Base-by-base conservation (phyloP, 92 coral and sea anemone species). In the Parazoanthus atlanticus region DNA sequence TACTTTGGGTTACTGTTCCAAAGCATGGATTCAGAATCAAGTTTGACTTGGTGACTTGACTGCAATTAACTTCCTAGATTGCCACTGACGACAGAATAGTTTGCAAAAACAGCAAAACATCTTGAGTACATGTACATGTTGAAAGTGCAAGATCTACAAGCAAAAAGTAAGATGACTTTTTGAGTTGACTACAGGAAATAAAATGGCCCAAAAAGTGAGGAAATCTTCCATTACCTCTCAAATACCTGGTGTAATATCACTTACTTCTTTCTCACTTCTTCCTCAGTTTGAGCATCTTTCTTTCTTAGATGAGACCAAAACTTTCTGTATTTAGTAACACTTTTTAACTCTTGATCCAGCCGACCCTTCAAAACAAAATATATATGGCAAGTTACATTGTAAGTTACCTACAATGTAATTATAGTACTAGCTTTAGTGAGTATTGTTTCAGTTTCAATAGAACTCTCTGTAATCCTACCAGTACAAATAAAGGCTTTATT, bases 281-380 rank as follows among this genome's bases (percentile, higher is more conserved):
- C 97, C 86, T 97, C 98, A 61, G 91, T 90, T 71, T 92, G 89
- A 3, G 90, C 88, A 15, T 97, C 99, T 89, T 93, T 97, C 88
- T 86, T 95, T 84, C 95, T 97, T 21, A 97, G 88, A 76, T 97
- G 97, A 36, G 90, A 86, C 98, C 98, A 97, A 67, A 91, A 97
- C 88, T 97, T 97, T 87, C 88, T 93, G 89, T 97, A 97, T 78
- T 97, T 97, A 56, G 96, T 93, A 23, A 95, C 94, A 80, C 73
- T 88, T 78, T 94, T 95, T 47, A 97, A 88, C 49, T 97, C 98
- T 83, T 92, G 95, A 73, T 97, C 95, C 40, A 97, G 89, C 8
- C 99, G 97, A 5, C 96, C 97, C 99, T 97, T 86, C 30, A 66
- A 54, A 38, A 7, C 13, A 61, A 46, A 46, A 71, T 33, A 47